Evolutionary conservation across 1,140 invertebrate genomes (phyloP).

Genomic region (Sesamia nonagrioides): DNA sequence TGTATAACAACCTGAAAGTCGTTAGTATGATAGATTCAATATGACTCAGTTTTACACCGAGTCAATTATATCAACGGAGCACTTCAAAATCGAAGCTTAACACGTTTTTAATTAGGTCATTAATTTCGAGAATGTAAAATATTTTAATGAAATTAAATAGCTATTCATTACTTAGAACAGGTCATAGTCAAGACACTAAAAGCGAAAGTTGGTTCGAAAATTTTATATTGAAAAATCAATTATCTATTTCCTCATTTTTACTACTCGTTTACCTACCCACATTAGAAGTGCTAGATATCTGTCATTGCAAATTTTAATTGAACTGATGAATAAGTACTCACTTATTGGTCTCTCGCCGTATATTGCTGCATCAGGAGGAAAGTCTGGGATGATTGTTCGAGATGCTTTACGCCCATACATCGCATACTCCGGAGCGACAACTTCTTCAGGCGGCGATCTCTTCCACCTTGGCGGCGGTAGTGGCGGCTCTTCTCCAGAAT

Average conservation of each 20-base stretch:
- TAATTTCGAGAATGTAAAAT: background rate
- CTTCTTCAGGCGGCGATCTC: conserved; percentile 66
- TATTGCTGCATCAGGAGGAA: conserved; percentile 47
- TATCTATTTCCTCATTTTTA: conserved; percentile 28
- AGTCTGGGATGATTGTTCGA: conserved; percentile 62
- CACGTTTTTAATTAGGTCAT: no score
- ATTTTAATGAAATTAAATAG: conserved; percentile 5
- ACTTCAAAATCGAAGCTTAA: no score
- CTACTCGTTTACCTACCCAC: background rate
- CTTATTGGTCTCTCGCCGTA: conserved; percentile 74
- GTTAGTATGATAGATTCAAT: no score
- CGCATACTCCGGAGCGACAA: conserved; percentile 72
- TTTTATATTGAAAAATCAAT: background rate
- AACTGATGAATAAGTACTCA: conserved; percentile 62
- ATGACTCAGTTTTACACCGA: no score
- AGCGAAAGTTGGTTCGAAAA: conserved; percentile 4
- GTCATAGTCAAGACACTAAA: no score
- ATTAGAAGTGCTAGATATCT: background rate
- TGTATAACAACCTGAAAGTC: no score
- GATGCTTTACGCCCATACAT: conserved; percentile 72
- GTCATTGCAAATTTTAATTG: conserved; percentile 14
- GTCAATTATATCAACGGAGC: no score
- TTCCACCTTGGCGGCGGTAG: conserved; percentile 66
- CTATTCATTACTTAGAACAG: background rate
- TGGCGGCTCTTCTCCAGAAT: conserved; percentile 74